Percentiles rank a stretch among this genome's conserved stretches.
Evolutionary conservation across 1,140 invertebrate species (phyloP).

Genomic region (Anastrepha ludens): DNA sequence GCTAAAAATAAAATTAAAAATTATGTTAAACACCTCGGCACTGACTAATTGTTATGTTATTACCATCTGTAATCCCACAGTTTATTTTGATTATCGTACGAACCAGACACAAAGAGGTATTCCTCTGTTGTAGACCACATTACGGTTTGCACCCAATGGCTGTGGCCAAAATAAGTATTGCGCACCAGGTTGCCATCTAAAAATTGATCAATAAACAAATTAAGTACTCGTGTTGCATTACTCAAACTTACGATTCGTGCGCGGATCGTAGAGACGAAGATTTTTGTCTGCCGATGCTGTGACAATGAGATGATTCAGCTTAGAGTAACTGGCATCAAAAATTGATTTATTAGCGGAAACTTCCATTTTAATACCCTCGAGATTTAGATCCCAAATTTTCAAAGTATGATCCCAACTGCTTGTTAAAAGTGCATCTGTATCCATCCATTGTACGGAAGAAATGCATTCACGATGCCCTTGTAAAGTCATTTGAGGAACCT

Average conservation of each 20-base stretch:
- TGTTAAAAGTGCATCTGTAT: conserved; percentile 84
- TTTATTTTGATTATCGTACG: conserved; percentile 93
- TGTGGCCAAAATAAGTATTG: conserved; percentile 91
- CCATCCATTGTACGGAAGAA: conserved; percentile 89
- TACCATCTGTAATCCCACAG: conserved; percentile 96
- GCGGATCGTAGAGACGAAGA: conserved; percentile 92
- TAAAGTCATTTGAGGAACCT: conserved; percentile 91
- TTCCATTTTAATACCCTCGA: conserved; percentile 87
- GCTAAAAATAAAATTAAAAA: conserved; percentile 77
- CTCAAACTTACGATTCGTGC: conserved; percentile 83
- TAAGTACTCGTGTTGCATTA: background rate
- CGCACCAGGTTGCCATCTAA: conserved; percentile 91
- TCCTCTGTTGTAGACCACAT: conserved; percentile 91
- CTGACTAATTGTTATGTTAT: background rate
- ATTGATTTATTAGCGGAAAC: conserved; percentile 93
- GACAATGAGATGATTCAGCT: conserved; percentile 83
- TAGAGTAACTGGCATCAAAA: conserved; percentile 90
- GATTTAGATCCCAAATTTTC: conserved; percentile 93
- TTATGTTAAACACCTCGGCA: conserved; percentile 41
- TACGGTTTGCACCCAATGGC: conserved; percentile 92
- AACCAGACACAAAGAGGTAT: conserved; percentile 93
- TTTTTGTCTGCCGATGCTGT: conserved; percentile 93
- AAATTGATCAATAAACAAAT: conserved; percentile 35
- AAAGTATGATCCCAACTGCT: conserved; percentile 97
- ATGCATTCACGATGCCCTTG: conserved; percentile 95